Base-by-base conservation (phyloP, 2,113 vertebrate genomes). In the Platichthys stellatus region DNA sequence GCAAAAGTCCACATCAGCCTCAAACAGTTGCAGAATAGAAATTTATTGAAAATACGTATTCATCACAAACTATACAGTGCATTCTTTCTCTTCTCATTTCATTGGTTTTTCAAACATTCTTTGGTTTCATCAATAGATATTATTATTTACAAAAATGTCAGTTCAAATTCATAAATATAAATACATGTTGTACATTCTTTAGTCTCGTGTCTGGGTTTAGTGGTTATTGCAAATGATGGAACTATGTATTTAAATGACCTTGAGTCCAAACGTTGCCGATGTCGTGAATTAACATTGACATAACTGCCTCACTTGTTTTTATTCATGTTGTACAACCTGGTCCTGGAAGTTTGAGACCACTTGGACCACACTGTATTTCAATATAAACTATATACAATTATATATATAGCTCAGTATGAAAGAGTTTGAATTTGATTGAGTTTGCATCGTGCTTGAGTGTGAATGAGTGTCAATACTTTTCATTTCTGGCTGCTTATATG, bases 101-200 rank as follows among this genome's bases (percentile, higher is more conserved):
- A 70, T 24, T 38, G 68, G 69, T 23, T 75, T 65, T 45, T 69
- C 45, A 54, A 74, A 82, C 80, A 85, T 79, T 84, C 75, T 83
- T 78, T 86, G 69, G 64, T 73, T 87, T 83, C 65, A 79, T 78
- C 54, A 81, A 86, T 74, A 90, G 74, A 43, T 43, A 84, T 28
- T 84, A 82, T 78, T 91, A 88, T 87, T 89, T 89, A 90, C 90
- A 43, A 92, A 87, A 89, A 81, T 74, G 68, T 79, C 67, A 63
- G 66, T 80, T 88, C 80, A 89, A 76, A 88, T 88, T 86, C 78
- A 91, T 88, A 92, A 90, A 91, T 90, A 92, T 90, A 93, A 92
- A 91, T 90, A 88, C 18, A 59, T 58, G 66, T 70, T 85, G 69
- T 91, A 93, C 90, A 92, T 92, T 94, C 90, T 89, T 90, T 88